These are phyloP conservation scores for Laupala kohalensis DNA, from an alignment of 1,140 invertebrate genomes.

Conservation along the genomic window DNA sequence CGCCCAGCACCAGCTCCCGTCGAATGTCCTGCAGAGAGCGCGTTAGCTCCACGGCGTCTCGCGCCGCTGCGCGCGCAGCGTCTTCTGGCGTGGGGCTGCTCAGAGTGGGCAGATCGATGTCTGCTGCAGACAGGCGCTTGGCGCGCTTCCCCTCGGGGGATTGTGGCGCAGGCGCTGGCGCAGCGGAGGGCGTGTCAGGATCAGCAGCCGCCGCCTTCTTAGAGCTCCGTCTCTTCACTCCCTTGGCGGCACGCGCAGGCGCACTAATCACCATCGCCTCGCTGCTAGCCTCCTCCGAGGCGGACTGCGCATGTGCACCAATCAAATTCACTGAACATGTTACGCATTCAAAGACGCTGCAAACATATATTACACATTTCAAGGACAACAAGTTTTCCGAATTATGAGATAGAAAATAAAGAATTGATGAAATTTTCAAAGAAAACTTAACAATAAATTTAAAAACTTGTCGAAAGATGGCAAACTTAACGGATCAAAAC, in stretches of 20 bases:
- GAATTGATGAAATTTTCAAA: too few relatives aligned
- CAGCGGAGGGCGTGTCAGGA: background rate
- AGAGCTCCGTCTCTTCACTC: slow-evolving; percentile 12
- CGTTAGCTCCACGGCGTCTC: slow-evolving; percentile 18
- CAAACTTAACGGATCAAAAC: too few relatives aligned
- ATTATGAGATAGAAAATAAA: too few relatives aligned
- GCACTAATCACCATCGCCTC: too few relatives aligned
- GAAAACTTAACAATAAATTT: too few relatives aligned
- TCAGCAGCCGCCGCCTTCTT: slow-evolving; percentile 2
- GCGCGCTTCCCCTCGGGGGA: background rate
- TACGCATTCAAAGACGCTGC: too few relatives aligned
- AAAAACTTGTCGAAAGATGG: too few relatives aligned
- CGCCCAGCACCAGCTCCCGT: slow-evolving; percentile 19
- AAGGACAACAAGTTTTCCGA: too few relatives aligned
- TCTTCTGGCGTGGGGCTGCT: background rate
- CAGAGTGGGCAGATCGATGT: background rate
- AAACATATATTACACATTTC: too few relatives aligned
- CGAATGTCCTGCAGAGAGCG: slow-evolving; percentile 23
- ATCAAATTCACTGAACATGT: too few relatives aligned
- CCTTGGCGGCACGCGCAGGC: background rate
- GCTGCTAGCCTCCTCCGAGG: background rate
- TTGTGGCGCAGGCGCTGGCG: background rate
- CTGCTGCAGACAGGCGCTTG: background rate
- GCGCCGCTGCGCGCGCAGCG: background rate
- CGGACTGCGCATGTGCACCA: background rate